Percentiles rank a stretch among this genome's conserved stretches.
Conservation (phyloP, 2,797 vertebrate genomes). For the Erpetoichthys calabaricus region DNA sequence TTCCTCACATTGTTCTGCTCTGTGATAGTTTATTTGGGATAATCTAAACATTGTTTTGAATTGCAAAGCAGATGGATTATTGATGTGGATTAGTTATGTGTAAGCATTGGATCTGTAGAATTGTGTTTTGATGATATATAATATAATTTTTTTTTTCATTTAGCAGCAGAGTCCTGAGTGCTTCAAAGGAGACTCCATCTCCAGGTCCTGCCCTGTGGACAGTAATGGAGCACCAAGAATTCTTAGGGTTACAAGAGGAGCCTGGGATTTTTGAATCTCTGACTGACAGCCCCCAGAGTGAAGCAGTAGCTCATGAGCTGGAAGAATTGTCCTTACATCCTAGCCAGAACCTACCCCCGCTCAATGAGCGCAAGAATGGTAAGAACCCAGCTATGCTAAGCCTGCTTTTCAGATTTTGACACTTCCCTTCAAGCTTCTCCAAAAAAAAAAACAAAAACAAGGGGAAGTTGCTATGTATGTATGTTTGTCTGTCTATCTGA, state of each 20-base stretch:
- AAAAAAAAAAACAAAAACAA: no score
- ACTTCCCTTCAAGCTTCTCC: slow-evolving; percentile 6
- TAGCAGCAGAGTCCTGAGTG: slow-evolving; percentile 9
- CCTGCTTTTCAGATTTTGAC: slow-evolving; percentile 14
- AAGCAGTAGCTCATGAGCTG: slow-evolving; percentile 85
- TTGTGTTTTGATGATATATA: slow-evolving; percentile 6
- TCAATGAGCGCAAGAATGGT: slow-evolving; percentile 91
- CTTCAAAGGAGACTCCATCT: slow-evolving; percentile 8
- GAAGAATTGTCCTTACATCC: slow-evolving; percentile 84
- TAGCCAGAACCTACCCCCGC: slow-evolving; percentile 66
- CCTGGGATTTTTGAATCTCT: slow-evolving; percentile 52
- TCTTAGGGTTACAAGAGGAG: slow-evolving; percentile 52
- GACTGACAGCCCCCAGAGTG: slow-evolving; percentile 87
- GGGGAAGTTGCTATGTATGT: no score
- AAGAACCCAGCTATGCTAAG: slow-evolving; percentile 30
- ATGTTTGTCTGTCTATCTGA: no score
- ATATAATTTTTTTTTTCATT: slow-evolving; percentile 8
- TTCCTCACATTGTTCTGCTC: no score
- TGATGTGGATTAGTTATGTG: no score
- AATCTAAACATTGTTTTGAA: no score
- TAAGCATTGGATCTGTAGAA: no score
- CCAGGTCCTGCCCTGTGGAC: slow-evolving; percentile 18
- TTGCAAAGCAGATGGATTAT: no score
- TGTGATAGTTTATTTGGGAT: no score
- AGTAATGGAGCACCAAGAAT: slow-evolving; percentile 64